Percentiles rank a stretch among this genome's conserved stretches.
Evolutionary conservation across 2,888 invertebrate genomes (phyloP).

Genomic region (Mesorhabditis spiculigera): DNA sequence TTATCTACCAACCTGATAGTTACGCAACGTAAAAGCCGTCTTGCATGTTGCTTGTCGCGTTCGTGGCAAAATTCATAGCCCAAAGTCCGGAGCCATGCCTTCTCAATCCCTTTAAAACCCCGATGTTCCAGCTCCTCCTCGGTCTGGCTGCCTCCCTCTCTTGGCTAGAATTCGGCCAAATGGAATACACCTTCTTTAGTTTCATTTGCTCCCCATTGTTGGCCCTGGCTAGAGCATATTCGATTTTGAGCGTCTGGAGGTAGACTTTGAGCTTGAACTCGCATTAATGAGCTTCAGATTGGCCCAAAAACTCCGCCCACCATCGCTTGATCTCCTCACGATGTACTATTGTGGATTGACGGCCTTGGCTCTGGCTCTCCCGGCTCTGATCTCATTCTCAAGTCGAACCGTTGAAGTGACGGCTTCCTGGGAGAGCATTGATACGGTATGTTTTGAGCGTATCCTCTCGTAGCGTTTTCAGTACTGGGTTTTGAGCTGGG

Average conservation of each 20-base stretch:
- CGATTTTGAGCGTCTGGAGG: constrained; percentile 27
- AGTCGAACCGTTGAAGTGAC: constrained; percentile 42
- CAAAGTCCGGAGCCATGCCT: no score
- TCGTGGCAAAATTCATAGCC: no score
- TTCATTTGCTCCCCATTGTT: constrained; percentile 41
- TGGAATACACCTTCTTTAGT: constrained; percentile 45
- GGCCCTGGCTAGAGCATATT: constrained; percentile 36
- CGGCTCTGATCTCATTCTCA: constrained; percentile 43
- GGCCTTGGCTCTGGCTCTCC: constrained; percentile 29
- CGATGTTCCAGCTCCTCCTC: constrained; percentile 36
- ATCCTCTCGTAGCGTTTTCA: background rate
- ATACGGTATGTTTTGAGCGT: constrained; percentile 42
- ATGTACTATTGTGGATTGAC: constrained; percentile 23
- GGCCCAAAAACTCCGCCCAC: background rate
- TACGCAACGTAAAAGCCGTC: background rate
- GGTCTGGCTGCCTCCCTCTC: constrained; percentile 45
- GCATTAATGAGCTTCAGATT: background rate
- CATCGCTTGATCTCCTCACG: background rate
- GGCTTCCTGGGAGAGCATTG: constrained; percentile 56
- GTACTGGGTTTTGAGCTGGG: background rate
- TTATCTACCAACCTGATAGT: background rate
- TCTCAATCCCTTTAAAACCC: no score
- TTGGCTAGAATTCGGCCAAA: constrained; percentile 54
- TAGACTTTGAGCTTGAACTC: background rate
- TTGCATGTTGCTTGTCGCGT: background rate